Conservation (phyloP, 1,140 invertebrate species). For the Diorhabda carinulata region DNA sequence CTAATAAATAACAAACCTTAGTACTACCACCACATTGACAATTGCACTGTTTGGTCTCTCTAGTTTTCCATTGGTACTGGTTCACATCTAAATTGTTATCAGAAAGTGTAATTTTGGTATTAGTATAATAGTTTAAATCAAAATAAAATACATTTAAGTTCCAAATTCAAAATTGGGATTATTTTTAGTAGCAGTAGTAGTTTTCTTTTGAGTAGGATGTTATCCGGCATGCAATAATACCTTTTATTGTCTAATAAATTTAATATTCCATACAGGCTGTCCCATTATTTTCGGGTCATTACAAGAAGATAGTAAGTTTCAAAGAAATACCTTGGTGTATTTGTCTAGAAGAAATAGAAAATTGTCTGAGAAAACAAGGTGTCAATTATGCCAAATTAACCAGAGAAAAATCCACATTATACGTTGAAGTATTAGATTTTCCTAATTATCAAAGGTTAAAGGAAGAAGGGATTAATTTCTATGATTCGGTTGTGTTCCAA, state of each 20-base stretch:
- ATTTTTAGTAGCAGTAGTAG: too few species aligned
- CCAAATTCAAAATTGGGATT: too few species aligned
- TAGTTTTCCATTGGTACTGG: too few species aligned
- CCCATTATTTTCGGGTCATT: constrained; percentile 14
- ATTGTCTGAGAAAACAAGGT: constrained; percentile 23
- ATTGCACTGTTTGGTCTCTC: too few species aligned
- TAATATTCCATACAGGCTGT: constrained; percentile 5
- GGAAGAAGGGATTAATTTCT: constrained; percentile 30
- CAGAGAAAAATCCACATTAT: constrained; percentile 16
- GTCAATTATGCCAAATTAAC: constrained; percentile 16
- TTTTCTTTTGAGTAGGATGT: too few species aligned
- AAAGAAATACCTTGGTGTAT: constrained; percentile 33
- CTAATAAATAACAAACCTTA: too few species aligned
- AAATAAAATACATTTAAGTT: too few species aligned
- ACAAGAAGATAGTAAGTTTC: constrained; percentile 22
- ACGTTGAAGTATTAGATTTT: constrained; percentile 22
- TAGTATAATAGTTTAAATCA: too few species aligned
- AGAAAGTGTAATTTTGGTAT: too few species aligned
- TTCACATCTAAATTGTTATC: too few species aligned
- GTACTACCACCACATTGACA: too few species aligned
- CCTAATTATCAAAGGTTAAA: constrained; percentile 20
- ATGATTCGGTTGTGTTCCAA: constrained; percentile 20
- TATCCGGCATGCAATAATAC: too few species aligned
- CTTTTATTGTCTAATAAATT: neutral
- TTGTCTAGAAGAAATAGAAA: constrained; percentile 23